phyloP scores from a whole-genome alignment of 2,113 vertebrate species.

The Echinops telfairi region DNA sequence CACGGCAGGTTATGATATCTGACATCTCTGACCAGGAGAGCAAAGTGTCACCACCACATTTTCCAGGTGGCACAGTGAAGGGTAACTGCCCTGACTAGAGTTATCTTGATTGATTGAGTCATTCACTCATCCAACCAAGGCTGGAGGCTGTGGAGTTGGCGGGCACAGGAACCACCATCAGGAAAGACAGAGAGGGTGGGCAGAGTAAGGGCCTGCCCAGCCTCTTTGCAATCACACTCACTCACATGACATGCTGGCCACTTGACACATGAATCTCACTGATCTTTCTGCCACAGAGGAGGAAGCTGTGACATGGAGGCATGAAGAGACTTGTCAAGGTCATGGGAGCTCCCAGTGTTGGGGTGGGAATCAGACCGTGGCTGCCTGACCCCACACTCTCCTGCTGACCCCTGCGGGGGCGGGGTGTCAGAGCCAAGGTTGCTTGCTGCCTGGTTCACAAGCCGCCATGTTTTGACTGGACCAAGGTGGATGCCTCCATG shows the following conservation, averaged over 20 bases:
- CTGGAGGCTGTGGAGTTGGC: neutral
- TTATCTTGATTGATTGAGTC: fast-evolving
- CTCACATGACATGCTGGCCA: fast-evolving
- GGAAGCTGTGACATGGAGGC: neutral
- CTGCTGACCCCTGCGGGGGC: no score
- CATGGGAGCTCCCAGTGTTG: neutral
- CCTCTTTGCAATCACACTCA: fast-evolving
- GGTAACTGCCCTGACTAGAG: neutral
- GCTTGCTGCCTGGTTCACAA: neutral
- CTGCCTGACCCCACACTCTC: neutral
- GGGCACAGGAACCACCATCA: neutral
- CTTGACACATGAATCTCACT: no score
- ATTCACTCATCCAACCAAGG: neutral
- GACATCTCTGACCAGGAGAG: neutral
- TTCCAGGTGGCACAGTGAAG: neutral
- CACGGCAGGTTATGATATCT: neutral
- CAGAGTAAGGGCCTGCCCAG: neutral
- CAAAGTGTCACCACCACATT: neutral
- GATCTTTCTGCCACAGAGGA: neutral
- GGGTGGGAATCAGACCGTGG: neutral
- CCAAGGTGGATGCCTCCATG: neutral
- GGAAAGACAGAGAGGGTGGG: neutral
- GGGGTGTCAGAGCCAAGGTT: neutral
- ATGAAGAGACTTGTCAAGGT: neutral
- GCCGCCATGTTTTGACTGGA: neutral